These are phyloP conservation scores for Diplodus sargus DNA, from an alignment of 2,797 vertebrate genomes.

Conservation along the genomic window DNA sequence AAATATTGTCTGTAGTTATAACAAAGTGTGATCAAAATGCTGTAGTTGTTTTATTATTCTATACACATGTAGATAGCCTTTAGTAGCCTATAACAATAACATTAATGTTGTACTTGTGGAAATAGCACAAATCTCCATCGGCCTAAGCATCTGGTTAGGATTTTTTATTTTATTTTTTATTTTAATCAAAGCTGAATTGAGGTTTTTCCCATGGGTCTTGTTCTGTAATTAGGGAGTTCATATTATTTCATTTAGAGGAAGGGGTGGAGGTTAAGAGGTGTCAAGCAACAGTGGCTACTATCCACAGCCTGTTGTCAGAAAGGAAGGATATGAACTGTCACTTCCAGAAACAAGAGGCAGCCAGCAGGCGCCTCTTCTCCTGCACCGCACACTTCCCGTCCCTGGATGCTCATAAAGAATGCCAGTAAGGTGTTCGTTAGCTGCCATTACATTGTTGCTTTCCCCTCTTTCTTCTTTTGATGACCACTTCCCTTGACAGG, in stretches of 20 bases:
- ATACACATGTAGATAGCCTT: neutral
- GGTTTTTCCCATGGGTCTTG: neutral
- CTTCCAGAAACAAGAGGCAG: conserved; percentile 45
- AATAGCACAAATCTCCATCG: neutral
- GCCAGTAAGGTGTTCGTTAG: neutral
- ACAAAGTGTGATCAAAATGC: neutral
- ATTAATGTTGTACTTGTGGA: neutral
- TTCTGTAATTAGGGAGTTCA: conserved; percentile 28
- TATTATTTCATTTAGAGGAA: conserved; percentile 4
- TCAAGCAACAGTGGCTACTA: conserved; percentile 24
- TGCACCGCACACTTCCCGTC: conserved; percentile 38
- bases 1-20: neutral
- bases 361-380: conserved; percentile 63
- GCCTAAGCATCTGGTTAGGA: neutral
- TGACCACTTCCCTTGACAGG: conserved; percentile 21
- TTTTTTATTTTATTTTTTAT: neutral
- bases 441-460: conserved; percentile 5
- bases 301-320: neutral
- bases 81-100: neutral
- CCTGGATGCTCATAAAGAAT: conserved; percentile 12
- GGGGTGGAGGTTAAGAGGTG: conserved; percentile 37
- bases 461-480: conserved; percentile 8
- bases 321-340: conserved; percentile 75
- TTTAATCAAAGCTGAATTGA: neutral
- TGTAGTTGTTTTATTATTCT: neutral